Percentiles rank a stretch among this genome's conserved stretches.
phyloP scores from a whole-genome alignment of 2,888 invertebrate genomes.

The Notocelia uddmanniana region DNA sequence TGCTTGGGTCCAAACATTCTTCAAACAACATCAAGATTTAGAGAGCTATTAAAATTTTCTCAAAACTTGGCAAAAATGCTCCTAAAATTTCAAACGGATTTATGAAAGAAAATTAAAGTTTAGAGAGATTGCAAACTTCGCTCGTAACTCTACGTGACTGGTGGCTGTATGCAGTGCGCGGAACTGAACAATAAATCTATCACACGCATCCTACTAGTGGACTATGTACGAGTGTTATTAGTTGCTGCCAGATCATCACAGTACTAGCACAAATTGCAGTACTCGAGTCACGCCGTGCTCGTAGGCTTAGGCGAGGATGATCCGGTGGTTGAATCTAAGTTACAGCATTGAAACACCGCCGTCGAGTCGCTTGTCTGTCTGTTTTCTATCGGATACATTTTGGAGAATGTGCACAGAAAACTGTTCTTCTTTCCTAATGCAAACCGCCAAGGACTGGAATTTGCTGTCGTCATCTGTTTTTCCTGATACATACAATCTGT shows the following conservation, averaged over 20 bases:
- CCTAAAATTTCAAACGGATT: constrained; percentile 26
- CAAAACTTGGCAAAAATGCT: constrained; percentile 15
- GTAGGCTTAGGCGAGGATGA: no score
- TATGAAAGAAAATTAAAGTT: constrained; percentile 37
- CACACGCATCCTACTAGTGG: constrained; percentile 39
- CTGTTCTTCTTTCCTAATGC: no score
- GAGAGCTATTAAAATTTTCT: constrained; percentile 27
- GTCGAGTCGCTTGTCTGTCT: no score
- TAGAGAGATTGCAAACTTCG: constrained; percentile 31
- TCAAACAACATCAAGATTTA: constrained; percentile 17
- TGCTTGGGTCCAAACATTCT: constrained; percentile 4
- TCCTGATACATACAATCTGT: no score
- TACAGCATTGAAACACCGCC: no score
- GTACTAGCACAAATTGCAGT: not conserved
- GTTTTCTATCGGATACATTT: no score
- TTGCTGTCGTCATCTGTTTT: no score
- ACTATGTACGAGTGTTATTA: constrained; percentile 41
- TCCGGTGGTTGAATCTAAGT: no score
- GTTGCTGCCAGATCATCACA: constrained; percentile 16
- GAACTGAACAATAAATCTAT: constrained; percentile 44
- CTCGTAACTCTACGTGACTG: constrained; percentile 44
- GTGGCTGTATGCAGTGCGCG: constrained; percentile 40
- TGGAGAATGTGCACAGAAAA: no score
- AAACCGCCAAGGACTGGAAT: no score
- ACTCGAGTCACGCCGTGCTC: not conserved